phyloP scores from a whole-genome alignment of 2,797 vertebrate species.

The Cheracebus regulus region DNA sequence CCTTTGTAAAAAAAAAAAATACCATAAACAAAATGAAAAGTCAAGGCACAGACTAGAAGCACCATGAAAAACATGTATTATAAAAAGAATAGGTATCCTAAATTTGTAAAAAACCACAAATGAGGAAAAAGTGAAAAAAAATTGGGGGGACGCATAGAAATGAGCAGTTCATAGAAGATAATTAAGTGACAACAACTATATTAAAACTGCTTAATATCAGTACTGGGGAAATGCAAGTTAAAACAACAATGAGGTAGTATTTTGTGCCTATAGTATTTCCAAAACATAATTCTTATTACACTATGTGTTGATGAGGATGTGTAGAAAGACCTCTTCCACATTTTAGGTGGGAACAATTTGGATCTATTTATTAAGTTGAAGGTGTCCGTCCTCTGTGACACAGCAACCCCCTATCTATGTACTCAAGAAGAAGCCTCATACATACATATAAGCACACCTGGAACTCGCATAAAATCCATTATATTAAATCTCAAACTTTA shows the following conservation, averaged over 20 bases:
- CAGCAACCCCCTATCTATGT: too few species aligned
- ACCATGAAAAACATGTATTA: background rate
- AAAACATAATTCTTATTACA: background rate
- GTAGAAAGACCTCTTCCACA: background rate
- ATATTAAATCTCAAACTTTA: background rate
- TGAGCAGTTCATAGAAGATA: background rate
- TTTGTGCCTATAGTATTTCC: background rate
- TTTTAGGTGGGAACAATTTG: background rate
- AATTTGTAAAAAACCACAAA: background rate
- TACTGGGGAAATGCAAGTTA: background rate
- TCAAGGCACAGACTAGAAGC: background rate
- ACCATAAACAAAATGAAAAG: background rate
- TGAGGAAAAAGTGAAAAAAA: background rate
- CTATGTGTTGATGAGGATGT: background rate
- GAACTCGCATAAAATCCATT: background rate
- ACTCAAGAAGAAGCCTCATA: background rate
- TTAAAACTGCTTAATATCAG: background rate
- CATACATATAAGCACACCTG: accelerated
- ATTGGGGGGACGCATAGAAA: background rate
- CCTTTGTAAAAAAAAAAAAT: background rate
- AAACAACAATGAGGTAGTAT: background rate
- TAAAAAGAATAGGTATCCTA: background rate
- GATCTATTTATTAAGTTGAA: background rate
- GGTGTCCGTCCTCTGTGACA: background rate
- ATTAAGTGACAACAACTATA: background rate